A percentile compares a stretch with the other conserved stretches of the same genome.
These are phyloP conservation scores for Antheraea yamamai DNA, from an alignment of 2,888 invertebrate genomes.

Conservation along the genomic window DNA sequence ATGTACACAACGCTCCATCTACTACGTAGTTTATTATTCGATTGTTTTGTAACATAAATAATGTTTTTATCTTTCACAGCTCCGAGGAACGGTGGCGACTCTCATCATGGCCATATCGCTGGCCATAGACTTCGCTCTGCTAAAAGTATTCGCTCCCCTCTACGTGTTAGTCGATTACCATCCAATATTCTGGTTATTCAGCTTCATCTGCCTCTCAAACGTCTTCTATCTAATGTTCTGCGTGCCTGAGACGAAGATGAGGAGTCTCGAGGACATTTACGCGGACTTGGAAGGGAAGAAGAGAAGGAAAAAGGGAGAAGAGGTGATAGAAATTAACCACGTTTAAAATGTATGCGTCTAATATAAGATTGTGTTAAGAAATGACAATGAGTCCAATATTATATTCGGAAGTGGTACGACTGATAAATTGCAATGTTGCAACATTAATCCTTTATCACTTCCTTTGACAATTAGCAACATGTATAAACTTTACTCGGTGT, in stretches of 20 bases:
- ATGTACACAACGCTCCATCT: too few species aligned
- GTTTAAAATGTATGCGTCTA: constrained; percentile 32
- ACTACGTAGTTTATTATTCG: too few species aligned
- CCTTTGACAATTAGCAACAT: neutral
- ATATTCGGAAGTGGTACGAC: neutral
- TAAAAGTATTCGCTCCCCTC: constrained; percentile 90
- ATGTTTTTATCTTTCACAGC: constrained; percentile 45
- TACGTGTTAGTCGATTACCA: constrained; percentile 84
- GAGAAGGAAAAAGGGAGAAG: constrained; percentile 47
- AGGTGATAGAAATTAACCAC: constrained; percentile 53
- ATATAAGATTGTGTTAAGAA: neutral
- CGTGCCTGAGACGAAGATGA: constrained; percentile 97
- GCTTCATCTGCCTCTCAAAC: constrained; percentile 86
- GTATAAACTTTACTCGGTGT: neutral
- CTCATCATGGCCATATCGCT: constrained; percentile 84
- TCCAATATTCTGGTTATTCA: constrained; percentile 93
- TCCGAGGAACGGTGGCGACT: constrained; percentile 73
- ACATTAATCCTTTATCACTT: neutral
- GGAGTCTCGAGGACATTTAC: constrained; percentile 94
- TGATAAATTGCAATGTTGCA: neutral
- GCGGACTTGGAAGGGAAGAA: constrained; percentile 85
- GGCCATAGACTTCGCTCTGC: constrained; percentile 92
- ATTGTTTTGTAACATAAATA: neutral
- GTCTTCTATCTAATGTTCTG: constrained; percentile 91
- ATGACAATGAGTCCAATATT: neutral